Evolutionary conservation across 2,797 vertebrate species (phyloP).

Genomic region (Myioborus miniatus): DNA sequence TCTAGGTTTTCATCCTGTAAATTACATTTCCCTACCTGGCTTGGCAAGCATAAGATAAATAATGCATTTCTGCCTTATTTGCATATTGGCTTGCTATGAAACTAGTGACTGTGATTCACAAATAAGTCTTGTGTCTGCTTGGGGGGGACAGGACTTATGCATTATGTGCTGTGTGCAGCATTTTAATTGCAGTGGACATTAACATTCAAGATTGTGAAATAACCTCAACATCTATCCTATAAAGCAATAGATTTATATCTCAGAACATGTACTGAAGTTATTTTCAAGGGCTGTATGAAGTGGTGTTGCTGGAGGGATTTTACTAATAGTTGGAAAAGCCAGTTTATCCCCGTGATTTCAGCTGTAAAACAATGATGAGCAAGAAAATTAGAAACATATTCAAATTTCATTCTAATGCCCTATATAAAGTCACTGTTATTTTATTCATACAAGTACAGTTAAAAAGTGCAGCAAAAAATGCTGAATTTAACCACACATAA

Average conservation of each 20-base stretch:
- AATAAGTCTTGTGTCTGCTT: background rate
- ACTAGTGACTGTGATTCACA: background rate
- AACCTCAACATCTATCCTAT: background rate
- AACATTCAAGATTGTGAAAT: constrained; percentile 26
- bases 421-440: background rate
- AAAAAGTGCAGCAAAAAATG: background rate
- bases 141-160: background rate
- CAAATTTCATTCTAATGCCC: constrained; percentile 23
- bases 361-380: constrained; percentile 10
- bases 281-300: constrained; percentile 33
- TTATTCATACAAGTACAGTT: constrained; percentile 8
- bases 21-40: background rate
- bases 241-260: background rate
- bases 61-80: constrained; percentile 13
- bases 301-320: background rate
- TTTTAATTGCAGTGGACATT: constrained; percentile 11
- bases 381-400: constrained; percentile 31
- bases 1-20: background rate
- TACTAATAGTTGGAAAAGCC: constrained; percentile 13
- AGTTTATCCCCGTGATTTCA: constrained; percentile 34
- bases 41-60: constrained; percentile 25
- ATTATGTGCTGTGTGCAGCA: background rate
- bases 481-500: background rate
- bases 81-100: background rate
- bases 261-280: background rate